These are phyloP conservation scores for silkworm (Bombyx mori) DNA, from an alignment of 1,140 invertebrate genomes.

Conservation along the genomic window ASM3026992v2 NC_085118.1:9589501-9590000, in stretches of 20 bases:
- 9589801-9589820: not conserved
- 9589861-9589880: too few species aligned
- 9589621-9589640: conserved; percentile 61
- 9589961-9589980: too few species aligned
- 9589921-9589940: too few species aligned
- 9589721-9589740: conserved; percentile 69
- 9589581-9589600: conserved; percentile 45
- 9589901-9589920: too few species aligned
- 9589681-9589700: conserved; percentile 65
- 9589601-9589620: conserved; percentile 46
- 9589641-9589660: conserved; percentile 69
- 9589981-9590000: conserved; percentile 6
- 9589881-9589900: too few species aligned
- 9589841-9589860: too few species aligned
- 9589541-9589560: conserved; percentile 44
- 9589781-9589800: conserved; percentile 16
- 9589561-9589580: conserved; percentile 59
- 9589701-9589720: conserved; percentile 59
- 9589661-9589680: conserved; percentile 57
- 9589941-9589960: too few species aligned
- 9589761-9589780: conserved; percentile 57
- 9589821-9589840: too few species aligned
- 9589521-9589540: too few species aligned
- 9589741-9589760: conserved; percentile 64
- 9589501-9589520: too few species aligned